A percentile compares a stretch with the other conserved stretches of the same genome.
Conservation (phyloP, 2,888 invertebrate species). For the Nymphalis polychloros region DNA sequence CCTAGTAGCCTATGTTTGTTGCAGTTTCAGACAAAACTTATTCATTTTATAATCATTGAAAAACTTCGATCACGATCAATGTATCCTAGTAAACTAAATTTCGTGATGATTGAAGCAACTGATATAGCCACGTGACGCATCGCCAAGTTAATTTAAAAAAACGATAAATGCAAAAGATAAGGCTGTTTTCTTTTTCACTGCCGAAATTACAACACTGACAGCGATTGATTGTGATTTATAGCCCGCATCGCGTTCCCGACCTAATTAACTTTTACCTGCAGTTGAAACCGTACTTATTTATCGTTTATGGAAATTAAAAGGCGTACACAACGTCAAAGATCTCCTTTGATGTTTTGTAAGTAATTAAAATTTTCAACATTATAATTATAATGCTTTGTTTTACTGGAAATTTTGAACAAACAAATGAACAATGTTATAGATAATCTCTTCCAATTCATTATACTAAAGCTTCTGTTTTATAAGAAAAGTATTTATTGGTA, state of each 20-base stretch:
- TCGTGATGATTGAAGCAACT: slow-evolving; percentile 10
- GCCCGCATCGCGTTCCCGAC: slow-evolving; percentile 44
- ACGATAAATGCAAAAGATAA: slow-evolving; percentile 41
- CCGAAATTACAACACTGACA: slow-evolving; percentile 49
- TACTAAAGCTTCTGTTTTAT: no score
- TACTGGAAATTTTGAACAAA: no score
- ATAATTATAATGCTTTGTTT: no score
- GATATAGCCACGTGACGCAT: slow-evolving; percentile 24
- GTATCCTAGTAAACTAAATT: slow-evolving; percentile 8
- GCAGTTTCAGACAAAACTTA: neutral
- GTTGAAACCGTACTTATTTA: slow-evolving; percentile 37
- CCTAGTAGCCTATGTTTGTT: no score
- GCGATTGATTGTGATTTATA: slow-evolving; percentile 65
- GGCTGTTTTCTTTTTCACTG: slow-evolving; percentile 37
- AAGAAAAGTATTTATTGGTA: no score
- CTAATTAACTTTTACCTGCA: slow-evolving; percentile 50
- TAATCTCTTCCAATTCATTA: no score
- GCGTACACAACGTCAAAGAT: neutral
- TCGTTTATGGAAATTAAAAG: slow-evolving; percentile 15
- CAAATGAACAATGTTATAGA: no score
- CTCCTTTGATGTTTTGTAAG: neutral
- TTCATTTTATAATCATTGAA: neutral
- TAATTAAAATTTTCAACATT: no score
- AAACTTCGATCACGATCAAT: neutral
- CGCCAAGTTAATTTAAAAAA: slow-evolving; percentile 26